A percentile compares a stretch with the other conserved stretches of the same genome.
Evolutionary conservation across 2,797 vertebrate genomes (phyloP).

Genomic region (Typhlichthys eigenmanni): DNA sequence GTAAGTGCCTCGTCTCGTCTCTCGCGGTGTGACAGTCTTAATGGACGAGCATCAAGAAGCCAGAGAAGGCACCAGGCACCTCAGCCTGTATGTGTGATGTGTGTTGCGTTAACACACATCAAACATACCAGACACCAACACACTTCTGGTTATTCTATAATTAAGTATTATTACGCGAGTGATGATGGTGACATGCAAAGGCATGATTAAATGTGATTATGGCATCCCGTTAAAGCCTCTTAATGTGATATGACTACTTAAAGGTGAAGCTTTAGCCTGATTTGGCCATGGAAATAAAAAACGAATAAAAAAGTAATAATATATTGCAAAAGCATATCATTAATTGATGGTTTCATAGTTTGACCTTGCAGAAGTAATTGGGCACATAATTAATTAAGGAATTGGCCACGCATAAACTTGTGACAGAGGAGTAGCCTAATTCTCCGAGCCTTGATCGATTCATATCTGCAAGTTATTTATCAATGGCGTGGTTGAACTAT

Average conservation of each 20-base stretch:
- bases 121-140: no score
- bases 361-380: constrained; percentile 34
- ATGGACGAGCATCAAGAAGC: no score
- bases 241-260: constrained; percentile 28
- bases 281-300: constrained; percentile 22
- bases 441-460: constrained; percentile 26
- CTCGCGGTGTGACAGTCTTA: no score
- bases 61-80: background rate
- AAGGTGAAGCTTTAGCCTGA: constrained; percentile 17
- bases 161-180: no score
- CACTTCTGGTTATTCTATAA: no score
- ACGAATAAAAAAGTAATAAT: background rate
- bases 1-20: background rate
- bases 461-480: constrained; percentile 48
- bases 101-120: no score
- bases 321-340: constrained; percentile 21
- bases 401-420: background rate
- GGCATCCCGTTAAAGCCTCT: no score
- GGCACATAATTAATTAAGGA: constrained; percentile 20
- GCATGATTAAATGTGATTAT: no score
- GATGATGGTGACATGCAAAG: no score
- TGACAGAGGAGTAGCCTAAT: no score
- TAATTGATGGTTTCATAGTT: constrained; percentile 41
- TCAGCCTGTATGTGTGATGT: no score
- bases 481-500: background rate